Evolutionary conservation across 2,113 vertebrate species (phyloP).

Genomic region (Steatornis caripensis): DNA sequence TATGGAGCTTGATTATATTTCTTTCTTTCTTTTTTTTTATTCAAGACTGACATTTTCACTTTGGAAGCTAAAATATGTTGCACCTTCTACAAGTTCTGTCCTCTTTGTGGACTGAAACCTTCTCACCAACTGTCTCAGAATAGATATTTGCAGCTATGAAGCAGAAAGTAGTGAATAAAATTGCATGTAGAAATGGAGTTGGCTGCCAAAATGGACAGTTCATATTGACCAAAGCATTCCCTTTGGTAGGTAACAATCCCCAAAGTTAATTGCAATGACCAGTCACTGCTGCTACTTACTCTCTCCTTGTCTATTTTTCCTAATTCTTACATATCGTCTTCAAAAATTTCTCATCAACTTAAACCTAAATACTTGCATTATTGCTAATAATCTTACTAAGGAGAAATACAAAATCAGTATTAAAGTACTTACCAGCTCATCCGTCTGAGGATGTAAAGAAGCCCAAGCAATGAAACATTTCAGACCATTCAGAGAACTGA

Average conservation of each 20-base stretch:
- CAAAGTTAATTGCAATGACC: neutral
- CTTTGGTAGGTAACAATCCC: conserved; percentile 35
- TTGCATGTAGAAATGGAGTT: conserved; percentile 62
- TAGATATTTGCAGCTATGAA: neutral
- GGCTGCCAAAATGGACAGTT: conserved; percentile 49
- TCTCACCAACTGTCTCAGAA: neutral
- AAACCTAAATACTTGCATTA: neutral
- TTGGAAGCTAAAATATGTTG: conserved; percentile 27
- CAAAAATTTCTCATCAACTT: neutral
- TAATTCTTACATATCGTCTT: neutral
- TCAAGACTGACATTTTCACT: conserved; percentile 55
- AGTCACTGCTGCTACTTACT: neutral
- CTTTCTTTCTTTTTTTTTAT: neutral
- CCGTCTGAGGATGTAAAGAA: neutral
- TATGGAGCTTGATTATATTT: neutral
- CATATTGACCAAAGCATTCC: conserved; percentile 58
- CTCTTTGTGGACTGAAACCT: conserved; percentile 28
- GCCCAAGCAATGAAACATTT: neutral
- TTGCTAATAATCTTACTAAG: neutral
- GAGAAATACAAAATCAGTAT: neutral
- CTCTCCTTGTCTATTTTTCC: neutral
- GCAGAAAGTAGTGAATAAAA: conserved; percentile 53
- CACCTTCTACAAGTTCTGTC: conserved; percentile 23
- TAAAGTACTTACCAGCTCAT: neutral
- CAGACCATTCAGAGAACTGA: neutral